Evolutionary conservation across 2,888 invertebrate species (phyloP).

Genomic region (Ochlodes sylvanus): DNA sequence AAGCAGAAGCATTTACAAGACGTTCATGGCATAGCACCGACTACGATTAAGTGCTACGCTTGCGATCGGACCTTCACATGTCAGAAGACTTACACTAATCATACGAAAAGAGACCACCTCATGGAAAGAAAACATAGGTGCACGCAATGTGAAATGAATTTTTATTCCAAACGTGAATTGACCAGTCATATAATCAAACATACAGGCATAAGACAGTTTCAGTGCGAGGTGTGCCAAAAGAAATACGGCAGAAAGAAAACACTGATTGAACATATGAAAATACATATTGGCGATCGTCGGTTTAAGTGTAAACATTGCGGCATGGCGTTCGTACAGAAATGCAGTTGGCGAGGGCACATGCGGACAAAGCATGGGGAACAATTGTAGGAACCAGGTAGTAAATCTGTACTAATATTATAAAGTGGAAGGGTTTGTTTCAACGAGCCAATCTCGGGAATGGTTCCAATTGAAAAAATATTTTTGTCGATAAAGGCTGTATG

Average conservation of each 20-base stretch:
- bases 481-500: too few relatives aligned
- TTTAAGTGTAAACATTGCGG: slow-evolving; percentile 53
- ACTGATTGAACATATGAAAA: slow-evolving; percentile 59
- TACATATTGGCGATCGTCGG: slow-evolving; percentile 45
- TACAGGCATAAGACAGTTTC: slow-evolving; percentile 61
- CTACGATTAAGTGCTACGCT: slow-evolving; percentile 49
- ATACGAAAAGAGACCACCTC: slow-evolving; percentile 46
- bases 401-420: too few relatives aligned
- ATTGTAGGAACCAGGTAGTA: background rate
- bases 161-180: slow-evolving; percentile 56
- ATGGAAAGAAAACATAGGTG: slow-evolving; percentile 45
- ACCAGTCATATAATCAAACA: slow-evolving; percentile 64
- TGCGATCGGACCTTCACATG: slow-evolving; percentile 43
- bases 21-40: slow-evolving; percentile 50
- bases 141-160: slow-evolving; percentile 44
- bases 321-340: slow-evolving; percentile 59
- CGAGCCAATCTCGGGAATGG: too few relatives aligned
- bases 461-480: too few relatives aligned
- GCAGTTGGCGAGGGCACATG: slow-evolving; percentile 54
- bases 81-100: slow-evolving; percentile 34
- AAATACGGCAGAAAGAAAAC: slow-evolving; percentile 55
- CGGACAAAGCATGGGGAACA: slow-evolving; percentile 50
- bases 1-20: slow-evolving; percentile 55
- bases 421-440: too few relatives aligned
- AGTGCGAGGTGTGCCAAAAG: slow-evolving; percentile 64